A percentile compares a stretch with the other conserved stretches of the same genome.
These are phyloP conservation scores for Drosophila austrosaltans DNA, from an alignment of 2,888 invertebrate genomes.

Conservation along the genomic window DNA sequence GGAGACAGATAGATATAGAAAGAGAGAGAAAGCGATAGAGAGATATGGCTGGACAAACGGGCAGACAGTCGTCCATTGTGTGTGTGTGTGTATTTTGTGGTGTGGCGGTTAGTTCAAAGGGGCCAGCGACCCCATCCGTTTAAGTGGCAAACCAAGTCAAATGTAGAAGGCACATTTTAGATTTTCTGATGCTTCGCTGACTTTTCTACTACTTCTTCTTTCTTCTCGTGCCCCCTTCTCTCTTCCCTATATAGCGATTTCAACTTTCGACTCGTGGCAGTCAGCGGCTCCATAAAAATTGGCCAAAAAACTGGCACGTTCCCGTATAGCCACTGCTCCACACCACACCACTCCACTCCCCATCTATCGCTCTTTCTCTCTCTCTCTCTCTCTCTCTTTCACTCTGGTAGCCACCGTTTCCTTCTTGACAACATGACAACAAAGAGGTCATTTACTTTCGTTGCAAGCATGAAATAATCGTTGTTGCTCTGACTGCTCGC, in stretches of 20 bases:
- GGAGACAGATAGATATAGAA: conserved; percentile 11
- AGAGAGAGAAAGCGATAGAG: neutral
- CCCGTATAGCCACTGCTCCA: conserved; percentile 26
- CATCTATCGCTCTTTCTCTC: conserved; percentile 3
- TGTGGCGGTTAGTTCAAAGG: conserved; percentile 11
- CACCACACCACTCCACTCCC: neutral
- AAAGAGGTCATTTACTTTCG: conserved; percentile 77
- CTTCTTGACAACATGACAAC: conserved; percentile 64
- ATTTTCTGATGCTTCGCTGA: conserved; percentile 68
- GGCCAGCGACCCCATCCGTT: conserved; percentile 32
- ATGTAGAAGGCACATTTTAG: conserved; percentile 46
- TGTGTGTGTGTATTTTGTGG: neutral
- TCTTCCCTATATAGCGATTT: conserved; percentile 32
- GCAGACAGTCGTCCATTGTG: neutral
- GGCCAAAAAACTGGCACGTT: conserved; percentile 58
- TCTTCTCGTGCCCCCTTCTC: conserved; percentile 1
- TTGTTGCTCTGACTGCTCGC: conserved; percentile 20
- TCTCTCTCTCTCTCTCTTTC: conserved; percentile 8
- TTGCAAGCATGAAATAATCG: conserved; percentile 75
- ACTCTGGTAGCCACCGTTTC: conserved; percentile 15
- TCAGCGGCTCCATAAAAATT: conserved; percentile 32
- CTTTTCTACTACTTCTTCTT: conserved; percentile 26
- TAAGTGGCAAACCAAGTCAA: conserved; percentile 68
- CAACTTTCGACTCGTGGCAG: conserved; percentile 32
- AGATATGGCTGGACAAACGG: neutral